Conservation (phyloP, 2,797 vertebrate species). For the Periophthalmus magnuspinnatus region DNA sequence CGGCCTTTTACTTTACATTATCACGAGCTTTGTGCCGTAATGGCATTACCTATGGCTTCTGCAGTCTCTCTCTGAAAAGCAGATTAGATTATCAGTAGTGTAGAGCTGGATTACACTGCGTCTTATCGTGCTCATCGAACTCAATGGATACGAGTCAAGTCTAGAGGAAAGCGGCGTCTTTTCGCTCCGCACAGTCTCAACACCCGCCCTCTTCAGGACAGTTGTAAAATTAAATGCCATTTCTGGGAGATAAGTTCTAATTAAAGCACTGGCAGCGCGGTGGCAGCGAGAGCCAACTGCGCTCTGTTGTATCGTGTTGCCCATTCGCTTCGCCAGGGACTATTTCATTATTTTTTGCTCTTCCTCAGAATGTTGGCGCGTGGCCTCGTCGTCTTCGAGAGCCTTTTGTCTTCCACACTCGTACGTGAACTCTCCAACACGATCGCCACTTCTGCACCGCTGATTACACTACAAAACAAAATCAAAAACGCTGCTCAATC, state of each 20-base stretch:
- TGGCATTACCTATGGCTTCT: not conserved
- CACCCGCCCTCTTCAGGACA: conserved; percentile 4
- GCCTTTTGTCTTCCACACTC: conserved; percentile 28
- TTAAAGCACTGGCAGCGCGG: conserved; percentile 35
- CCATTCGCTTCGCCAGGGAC: conserved; percentile 11
- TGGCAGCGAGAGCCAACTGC: conserved; percentile 16
- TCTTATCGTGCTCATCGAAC: not conserved
- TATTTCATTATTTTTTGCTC: conserved; percentile 36
- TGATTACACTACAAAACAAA: not conserved
- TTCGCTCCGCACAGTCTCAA: not conserved
- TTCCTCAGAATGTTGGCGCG: conserved; percentile 35
- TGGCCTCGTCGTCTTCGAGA: conserved; percentile 23
- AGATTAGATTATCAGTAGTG: conserved; percentile 13
- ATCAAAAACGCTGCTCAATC: not conserved
- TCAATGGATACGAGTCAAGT: conserved; percentile 3
- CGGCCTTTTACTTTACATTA: not conserved
- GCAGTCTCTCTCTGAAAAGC: conserved; percentile 12
- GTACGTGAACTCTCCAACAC: conserved; percentile 16
- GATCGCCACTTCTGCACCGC: conserved; percentile 12
- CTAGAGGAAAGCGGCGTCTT: not conserved
- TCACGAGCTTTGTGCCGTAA: conserved; percentile 7
- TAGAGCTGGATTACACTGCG: conserved; percentile 1
- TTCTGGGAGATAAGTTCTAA: conserved; percentile 28
- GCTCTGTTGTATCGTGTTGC: conserved; percentile 7
- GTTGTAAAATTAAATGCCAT: conserved; percentile 30